Conservation (phyloP, 53 echinoderm and acorn worm genomes). For the Pentamera pediparva region DNA sequence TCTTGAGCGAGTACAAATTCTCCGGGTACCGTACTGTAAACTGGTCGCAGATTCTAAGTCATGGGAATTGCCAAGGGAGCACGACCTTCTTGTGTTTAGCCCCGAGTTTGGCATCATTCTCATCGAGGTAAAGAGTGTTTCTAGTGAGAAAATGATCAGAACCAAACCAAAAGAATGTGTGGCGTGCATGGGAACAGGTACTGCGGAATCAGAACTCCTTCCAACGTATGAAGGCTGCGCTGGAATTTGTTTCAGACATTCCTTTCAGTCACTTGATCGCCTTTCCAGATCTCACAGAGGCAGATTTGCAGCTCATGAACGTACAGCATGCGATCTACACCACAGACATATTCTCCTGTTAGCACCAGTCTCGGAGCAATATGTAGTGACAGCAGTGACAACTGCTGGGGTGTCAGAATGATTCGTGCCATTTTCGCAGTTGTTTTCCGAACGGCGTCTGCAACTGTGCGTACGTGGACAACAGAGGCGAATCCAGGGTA, state of each 20-base stretch:
- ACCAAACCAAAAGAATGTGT: conserved; percentile 38
- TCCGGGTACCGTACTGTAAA: conserved; percentile 29
- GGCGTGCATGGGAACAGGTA: conserved; percentile 39
- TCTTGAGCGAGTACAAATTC: conserved; percentile 54
- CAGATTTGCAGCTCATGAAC: conserved; percentile 20
- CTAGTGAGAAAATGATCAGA: conserved; percentile 9
- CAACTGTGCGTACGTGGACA: conserved; percentile 40
- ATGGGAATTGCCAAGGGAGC: conserved; percentile 33
- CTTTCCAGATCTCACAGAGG: conserved; percentile 34
- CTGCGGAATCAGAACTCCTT: conserved; percentile 40
- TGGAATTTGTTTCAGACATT: conserved; percentile 27
- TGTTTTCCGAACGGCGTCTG: conserved; percentile 38
- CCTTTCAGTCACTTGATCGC: conserved; percentile 38
- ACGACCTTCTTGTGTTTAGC: conserved; percentile 44
- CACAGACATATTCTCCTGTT: conserved; percentile 49
- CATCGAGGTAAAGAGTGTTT: conserved; percentile 48
- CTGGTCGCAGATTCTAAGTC: background rate
- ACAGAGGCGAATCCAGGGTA: conserved; percentile 48
- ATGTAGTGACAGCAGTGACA: background rate
- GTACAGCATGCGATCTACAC: too few relatives aligned
- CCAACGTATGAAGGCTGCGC: conserved; percentile 35
- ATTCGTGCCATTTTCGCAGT: conserved; percentile 42
- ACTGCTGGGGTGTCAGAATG: conserved; percentile 44
- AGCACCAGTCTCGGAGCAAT: conserved; percentile 4
- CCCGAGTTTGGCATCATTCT: conserved; percentile 27